Base-by-base conservation (phyloP, 2,888 invertebrate genomes). In the Gordius sp. region DNA sequence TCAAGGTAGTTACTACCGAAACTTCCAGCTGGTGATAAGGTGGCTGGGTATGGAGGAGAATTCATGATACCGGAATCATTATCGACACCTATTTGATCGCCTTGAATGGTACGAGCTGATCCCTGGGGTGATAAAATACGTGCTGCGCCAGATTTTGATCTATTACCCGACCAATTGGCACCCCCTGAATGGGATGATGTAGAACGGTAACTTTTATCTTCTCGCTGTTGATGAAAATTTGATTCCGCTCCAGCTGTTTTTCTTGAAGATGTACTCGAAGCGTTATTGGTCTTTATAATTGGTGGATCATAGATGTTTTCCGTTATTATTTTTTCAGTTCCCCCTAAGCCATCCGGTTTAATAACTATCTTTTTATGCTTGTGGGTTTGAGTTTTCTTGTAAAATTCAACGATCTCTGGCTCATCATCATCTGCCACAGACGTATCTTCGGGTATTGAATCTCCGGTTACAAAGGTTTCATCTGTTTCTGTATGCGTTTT, bases 271-370 rank as follows among this genome's bases (percentile, higher is more conserved):
- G 47, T n/a, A 20, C 16, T n/a, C 20, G 4, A 4, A 4, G 47
- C 4, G 23, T 20, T n/a, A 4, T 20, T 47, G 20, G 16, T 47
- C 8, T 4, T 47, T n/a, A 47, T 20, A 47, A 47, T 20, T 4
- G 47, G 47, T 20, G 47, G 47, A 20, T 47, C 47, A 47, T 47
- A 47, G 8, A 47, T 47, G 20, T 47, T 47, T 47, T 47, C 47
- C 47, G 47, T 47, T 47, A 47, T 47, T 8, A 47, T 20, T 20
- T 47, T 47, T 20, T 47, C 47, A 4, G 23, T 20, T 13, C 47
- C 47, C 13, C 16, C 13, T 4, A 4, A n/a, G n/a, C n/a, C 47
- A 4, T 8, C 13, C 8, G 47, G 20, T 20, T 47, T 47, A 18
- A 47, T 47, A 8, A 20, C 23, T 4, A 47, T 20, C 20, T 47